Base-by-base conservation (phyloP, 2,113 vertebrate species). In the Halcyon senegalensis region DNA sequence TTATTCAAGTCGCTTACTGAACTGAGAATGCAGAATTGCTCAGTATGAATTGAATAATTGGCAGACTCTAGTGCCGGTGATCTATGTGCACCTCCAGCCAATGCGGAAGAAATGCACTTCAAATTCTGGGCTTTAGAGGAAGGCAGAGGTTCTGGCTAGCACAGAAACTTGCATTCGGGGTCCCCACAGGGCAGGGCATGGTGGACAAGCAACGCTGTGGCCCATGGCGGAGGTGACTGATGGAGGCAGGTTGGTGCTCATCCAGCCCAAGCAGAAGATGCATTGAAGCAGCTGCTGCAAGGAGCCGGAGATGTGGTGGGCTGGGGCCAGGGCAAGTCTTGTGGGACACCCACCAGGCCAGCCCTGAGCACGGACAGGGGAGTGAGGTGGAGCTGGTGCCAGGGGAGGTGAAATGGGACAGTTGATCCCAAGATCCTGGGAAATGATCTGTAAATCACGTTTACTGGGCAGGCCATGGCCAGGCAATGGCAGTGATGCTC, bases 61-160 rank as follows among this genome's bases (percentile, higher is more conserved):
- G 44, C 79, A 80, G 59, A 75, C 55, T 92, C 80, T 74, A 67
- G 74, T 79, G 82, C 30, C 59, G 87, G 31, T 73, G 81, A 96
- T 81, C 86, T 97, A 72, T 91, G 79, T 80, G 84, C 39, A 79
- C 91, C 88, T 94, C 70, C 82, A 97, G 86, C 90, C 80, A 94
- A 80, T 76, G 56, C 87, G 76, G 91, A 94, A 90, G 84, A 94
- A 95, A 94, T 63, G 64, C 48, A 84, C 69, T 95, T 93, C 33
- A 94, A 93, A 97, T 94, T 96, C 62, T 86, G 94, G 72, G 55
- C 86, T 95, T 96, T 80, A 66, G 87, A 94, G 66, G 50, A 85
- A 74, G 77, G 90, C 43, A 60, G 67, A 93, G 73, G 46, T 55
- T 91, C 20, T 86, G 92, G 69, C 18, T 76, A 90, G 19, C 7